Base-by-base conservation (phyloP, 2,113 vertebrate species). In the Pseudorhombus dupliciocellatus region DNA sequence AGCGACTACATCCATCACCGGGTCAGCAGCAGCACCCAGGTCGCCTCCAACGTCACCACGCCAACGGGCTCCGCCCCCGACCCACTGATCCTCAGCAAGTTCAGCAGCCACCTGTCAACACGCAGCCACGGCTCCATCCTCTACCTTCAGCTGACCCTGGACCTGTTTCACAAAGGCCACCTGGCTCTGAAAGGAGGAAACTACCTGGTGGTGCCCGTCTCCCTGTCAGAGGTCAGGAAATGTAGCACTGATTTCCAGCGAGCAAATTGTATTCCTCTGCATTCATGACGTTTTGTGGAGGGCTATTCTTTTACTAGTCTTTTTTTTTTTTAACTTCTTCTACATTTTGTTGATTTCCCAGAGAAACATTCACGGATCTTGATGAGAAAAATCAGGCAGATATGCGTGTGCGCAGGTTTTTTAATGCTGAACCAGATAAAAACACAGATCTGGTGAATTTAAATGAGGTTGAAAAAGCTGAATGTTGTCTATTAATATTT, bases 161-260 rank as follows among this genome's bases (percentile, higher is more conserved):
- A 98, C 91, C 95, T 99, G 82, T 97, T 99, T 85, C 96, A 99
- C 69, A 95, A 93, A 77, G 96, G 96, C 42, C 96, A 98, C 81
- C 81, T 99, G 84, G 93, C 96, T 61, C 95, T 98, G 70, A 98
- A 98, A 89, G 97, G 96, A 24, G 95, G 97, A 66, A 97, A 96
- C 91, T 98, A 97, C 91, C 96, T 98, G 86, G 97, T 97, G 63
- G 96, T 98, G 75, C 98, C 98, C 0, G 96, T 98, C 76, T 98
- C 97, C 1, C 88, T 99, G 30, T 96, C 97, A 2, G 97, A 99
- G 90, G 91, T 92, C 40, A 91, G 86, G 66, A 44, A 52, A 18
- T 11, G 40, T n/a, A 11, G n/a, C 16, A 30, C 15, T 56, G 57
- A 70, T 24, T 65, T 5, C 1, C 7, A 65, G 22, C 26, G 48